Conservation (phyloP, 2,113 vertebrate genomes). For the Lophochroa leadbeateri region DNA sequence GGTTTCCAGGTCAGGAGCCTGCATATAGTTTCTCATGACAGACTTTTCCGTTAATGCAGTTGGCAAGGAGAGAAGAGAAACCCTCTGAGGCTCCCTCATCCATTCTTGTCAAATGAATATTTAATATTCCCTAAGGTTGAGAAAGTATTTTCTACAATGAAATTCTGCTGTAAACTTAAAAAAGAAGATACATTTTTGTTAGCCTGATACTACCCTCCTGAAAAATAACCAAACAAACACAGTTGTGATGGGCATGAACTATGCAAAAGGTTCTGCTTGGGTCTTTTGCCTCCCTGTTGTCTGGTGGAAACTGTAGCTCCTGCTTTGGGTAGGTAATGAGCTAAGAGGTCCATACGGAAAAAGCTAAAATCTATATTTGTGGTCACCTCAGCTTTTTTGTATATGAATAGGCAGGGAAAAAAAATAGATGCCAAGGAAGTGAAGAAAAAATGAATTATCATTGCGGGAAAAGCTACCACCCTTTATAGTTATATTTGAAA, state of each 20-base stretch:
- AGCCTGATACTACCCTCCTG: not conserved
- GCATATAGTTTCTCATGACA: not conserved
- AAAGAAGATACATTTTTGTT: not conserved
- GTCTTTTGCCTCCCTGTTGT: not conserved
- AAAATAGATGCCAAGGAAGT: not conserved
- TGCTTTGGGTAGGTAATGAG: not conserved
- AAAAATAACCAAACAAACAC: not conserved
- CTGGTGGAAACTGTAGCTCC: not conserved
- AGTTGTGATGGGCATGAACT: not conserved
- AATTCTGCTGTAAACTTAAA: not conserved
- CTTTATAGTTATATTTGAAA: not conserved
- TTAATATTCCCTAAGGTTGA: not conserved
- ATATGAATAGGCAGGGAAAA: not conserved
- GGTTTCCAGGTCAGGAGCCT: not conserved
- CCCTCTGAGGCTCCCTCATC: not conserved
- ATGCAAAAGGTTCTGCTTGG: not conserved
- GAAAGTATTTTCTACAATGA: not conserved
- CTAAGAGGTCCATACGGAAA: not conserved
- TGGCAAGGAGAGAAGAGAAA: not conserved
- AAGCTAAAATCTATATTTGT: not conserved
- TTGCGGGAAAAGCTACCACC: not conserved
- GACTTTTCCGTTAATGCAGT: not conserved
- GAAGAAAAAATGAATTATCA: not conserved
- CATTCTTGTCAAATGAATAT: not conserved
- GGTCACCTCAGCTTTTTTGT: not conserved